Evolutionary conservation across 2,888 invertebrate species (phyloP), one percentile per base, ranked within the genome.

Genomic region (Prosapia bicincta): DNA sequence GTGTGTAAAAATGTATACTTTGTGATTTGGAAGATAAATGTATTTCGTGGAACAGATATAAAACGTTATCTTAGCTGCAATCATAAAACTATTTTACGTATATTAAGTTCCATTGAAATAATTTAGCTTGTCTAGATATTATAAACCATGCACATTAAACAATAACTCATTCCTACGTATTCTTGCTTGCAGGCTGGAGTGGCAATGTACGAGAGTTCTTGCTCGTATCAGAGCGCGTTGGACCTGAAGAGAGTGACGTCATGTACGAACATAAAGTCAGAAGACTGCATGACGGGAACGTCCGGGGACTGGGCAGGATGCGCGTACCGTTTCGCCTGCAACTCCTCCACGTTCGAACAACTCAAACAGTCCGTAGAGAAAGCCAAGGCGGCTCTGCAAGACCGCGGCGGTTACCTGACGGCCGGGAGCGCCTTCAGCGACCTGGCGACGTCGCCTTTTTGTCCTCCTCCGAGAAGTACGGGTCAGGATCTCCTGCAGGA

Each of bases 361-460:
- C 86, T 95, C 78, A 95, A 95, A 82, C 95, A 95, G 84, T 94
- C 94, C 83, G 95, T 95, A 66, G 95, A 95, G 84, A 95, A 95
- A 83, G 95, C 95, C 66, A 95, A 95, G 84, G 95, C 95, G 0
- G 95, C 94, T 0, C 86, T 95, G 69, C 93, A 93, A 84, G 92
- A 93, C 84, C 86, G 90, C 74, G 91, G 90, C 43, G 89, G 91
- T 13, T 89, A 93, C 80, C 54, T 54, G n/a, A 54, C 54, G 6
- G 54, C 54, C n/a, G 54, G 54, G 3, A 92, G 92, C 78, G 92
- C 93, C 2, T 93, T 93, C 85, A 89, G 90, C 85, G 88, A 83
- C 81, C 88, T 82, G 85, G 85, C 65, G 85, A 86, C 80, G 86
- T 77, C 80, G 66, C 80, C 79, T 76, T 78, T 79, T 79, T 77